phyloP scores from a whole-genome alignment of 2,797 vertebrate species.

The Sphaeramia orbicularis region DNA sequence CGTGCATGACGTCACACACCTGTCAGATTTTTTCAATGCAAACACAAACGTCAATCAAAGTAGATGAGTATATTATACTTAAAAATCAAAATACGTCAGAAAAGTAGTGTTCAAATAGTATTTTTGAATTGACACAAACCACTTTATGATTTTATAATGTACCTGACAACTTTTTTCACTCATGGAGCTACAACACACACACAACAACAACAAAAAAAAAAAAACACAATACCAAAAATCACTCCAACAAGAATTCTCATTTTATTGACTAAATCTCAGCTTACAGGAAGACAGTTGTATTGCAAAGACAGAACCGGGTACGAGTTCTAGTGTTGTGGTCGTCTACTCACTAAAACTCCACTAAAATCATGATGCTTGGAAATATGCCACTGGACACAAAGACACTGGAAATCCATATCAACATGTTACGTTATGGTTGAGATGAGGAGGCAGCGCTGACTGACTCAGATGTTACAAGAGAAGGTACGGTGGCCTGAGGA shows the following conservation, averaged over 20 bases:
- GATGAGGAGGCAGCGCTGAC: conserved; percentile 45
- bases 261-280: conserved; percentile 84
- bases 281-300: conserved; percentile 88
- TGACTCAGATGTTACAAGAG: conserved; percentile 9
- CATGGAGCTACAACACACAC: no score
- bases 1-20: no score
- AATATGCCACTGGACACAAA: conserved; percentile 69
- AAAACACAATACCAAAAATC: conserved; percentile 7
- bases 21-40: no score
- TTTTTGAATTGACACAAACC: no score
- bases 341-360: conserved; percentile 78
- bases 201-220: no score
- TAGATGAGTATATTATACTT: no score
- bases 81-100: no score
- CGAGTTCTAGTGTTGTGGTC: conserved; percentile 73
- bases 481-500: not conserved
- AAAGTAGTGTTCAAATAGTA: no score
- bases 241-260: conserved; percentile 64
- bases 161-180: no score
- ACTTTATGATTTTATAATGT: no score
- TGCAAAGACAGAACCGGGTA: conserved; percentile 81
- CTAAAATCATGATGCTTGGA: conserved; percentile 60
- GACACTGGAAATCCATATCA: conserved; percentile 63
- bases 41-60: no score
- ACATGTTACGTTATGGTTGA: conserved; percentile 57